Evolutionary conservation across 2,113 vertebrate genomes (phyloP).

Genomic region (Chamaea fasciata): DNA sequence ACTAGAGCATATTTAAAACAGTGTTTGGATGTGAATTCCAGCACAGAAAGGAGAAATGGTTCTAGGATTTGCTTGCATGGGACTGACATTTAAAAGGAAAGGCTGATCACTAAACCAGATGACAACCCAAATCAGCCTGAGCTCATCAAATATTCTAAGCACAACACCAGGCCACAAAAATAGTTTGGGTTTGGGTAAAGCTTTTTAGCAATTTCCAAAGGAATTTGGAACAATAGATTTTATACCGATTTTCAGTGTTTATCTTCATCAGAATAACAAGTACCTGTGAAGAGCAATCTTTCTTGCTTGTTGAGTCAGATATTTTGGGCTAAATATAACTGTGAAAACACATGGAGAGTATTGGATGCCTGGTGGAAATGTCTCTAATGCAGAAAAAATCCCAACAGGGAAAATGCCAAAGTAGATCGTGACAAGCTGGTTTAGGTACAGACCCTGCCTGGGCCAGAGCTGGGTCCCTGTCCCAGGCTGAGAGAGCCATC

Average conservation of each 20-base stretch:
- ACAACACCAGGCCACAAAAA: neutral
- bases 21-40: neutral
- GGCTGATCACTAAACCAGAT: neutral
- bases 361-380: neutral
- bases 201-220: neutral
- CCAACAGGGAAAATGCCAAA: neutral
- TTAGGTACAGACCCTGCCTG: fast-evolving
- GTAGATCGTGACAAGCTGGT: neutral
- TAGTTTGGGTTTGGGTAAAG: neutral
- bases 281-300: neutral
- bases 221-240: neutral
- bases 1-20: neutral
- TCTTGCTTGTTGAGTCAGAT: neutral
- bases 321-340: neutral
- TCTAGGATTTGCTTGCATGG: neutral
- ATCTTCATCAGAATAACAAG: neutral
- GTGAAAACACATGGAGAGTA: neutral
- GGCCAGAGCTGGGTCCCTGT: neutral
- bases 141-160: neutral
- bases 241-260: neutral
- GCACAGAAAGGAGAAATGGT: neutral
- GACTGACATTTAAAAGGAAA: neutral
- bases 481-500: neutral
- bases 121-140: neutral
- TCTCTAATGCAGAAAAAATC: neutral